These are phyloP conservation scores for Heteromurus nitidus DNA, from an alignment of 2,888 invertebrate species.

Conservation along the genomic window DNA sequence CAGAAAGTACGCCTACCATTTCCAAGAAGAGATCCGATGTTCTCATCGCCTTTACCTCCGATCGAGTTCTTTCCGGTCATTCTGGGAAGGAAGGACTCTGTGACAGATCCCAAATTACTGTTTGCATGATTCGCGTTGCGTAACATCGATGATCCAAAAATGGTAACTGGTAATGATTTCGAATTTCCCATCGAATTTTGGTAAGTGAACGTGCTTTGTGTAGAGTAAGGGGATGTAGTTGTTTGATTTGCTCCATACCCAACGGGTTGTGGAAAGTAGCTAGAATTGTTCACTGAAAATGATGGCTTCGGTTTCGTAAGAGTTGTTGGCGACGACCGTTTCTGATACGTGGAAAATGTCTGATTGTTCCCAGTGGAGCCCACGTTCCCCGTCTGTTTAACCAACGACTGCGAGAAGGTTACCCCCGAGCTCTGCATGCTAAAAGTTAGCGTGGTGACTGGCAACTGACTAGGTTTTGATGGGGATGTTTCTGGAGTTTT, in stretches of 20 bases:
- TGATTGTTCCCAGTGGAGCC: slow-evolving; percentile 30
- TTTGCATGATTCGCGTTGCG: slow-evolving; percentile 54
- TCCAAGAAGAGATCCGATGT: slow-evolving; percentile 54
- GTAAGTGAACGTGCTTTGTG: slow-evolving; percentile 52
- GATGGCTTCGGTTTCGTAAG: slow-evolving; percentile 45
- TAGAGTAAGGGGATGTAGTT: slow-evolving; percentile 17
- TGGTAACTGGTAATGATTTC: slow-evolving; percentile 65
- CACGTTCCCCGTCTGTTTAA: slow-evolving; percentile 50
- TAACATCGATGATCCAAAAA: slow-evolving; percentile 68
- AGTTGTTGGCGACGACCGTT: slow-evolving; percentile 54
- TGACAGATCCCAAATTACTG: slow-evolving; percentile 33
- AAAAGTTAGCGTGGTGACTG: slow-evolving; percentile 72
- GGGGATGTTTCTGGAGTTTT: slow-evolving; percentile 44
- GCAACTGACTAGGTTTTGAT: slow-evolving; percentile 59
- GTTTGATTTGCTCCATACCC: slow-evolving; percentile 31
- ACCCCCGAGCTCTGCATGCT: slow-evolving; percentile 53
- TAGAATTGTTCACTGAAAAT: slow-evolving; percentile 56
- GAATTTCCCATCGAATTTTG: slow-evolving; percentile 62
- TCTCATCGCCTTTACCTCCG: slow-evolving; percentile 51
- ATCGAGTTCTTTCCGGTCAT: slow-evolving; percentile 65
- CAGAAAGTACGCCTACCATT: no score
- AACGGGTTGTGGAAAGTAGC: slow-evolving; percentile 56
- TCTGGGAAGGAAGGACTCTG: slow-evolving; percentile 70
- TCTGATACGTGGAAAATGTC: slow-evolving; percentile 52
- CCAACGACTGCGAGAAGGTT: slow-evolving; percentile 55